Evolutionary conservation across 2,797 vertebrate species (phyloP), one percentile per base, ranked within the genome.

Genomic region (Alosa sapidissima): DNA sequence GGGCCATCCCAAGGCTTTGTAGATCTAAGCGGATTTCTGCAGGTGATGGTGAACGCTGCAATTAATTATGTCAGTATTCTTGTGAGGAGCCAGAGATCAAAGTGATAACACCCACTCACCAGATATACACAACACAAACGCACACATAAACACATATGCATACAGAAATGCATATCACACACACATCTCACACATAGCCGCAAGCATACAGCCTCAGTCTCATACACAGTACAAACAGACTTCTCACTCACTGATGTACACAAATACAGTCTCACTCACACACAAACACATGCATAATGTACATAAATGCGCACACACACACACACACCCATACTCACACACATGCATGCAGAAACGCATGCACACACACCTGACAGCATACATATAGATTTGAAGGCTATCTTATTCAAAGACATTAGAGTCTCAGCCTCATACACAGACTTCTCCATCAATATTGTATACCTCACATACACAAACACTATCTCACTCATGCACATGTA

Each of bases 11-110:
- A 62, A 1, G 14, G 90, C 90, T 92, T 92, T 93, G 91, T 90
- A 92, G 92, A 93, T 93, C 91, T 92, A 91, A 93, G 94, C 92
- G 93, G 93, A 94, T 94, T 94, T 89, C 92, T 89, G 82, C 86
- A 85, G 87, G 89, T 89, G 93, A 94, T 93, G 93, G 91, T 88
- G 87, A 90, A 93, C 89, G 90, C 62, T 2, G 89, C 91, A 91
- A 92, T 93, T 93, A 91, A 92, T 93, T 93, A 91, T 91, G 92
- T 89, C 92, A 88, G 88, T 14, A 86, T 90, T 93, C 91, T 91
- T 92, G 92, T 90, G 90, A 93, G 90, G 87, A 88, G 89, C 88
- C 86, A 90, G 87, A 94, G 92, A 94, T 94, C 92, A 94, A 94
- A 93, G 90, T 65, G 9, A 14, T 33, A 65, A 65, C 62, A 65